phyloP scores from a whole-genome alignment of 2,888 invertebrate genomes.

The Rhodophaea formosa region DNA sequence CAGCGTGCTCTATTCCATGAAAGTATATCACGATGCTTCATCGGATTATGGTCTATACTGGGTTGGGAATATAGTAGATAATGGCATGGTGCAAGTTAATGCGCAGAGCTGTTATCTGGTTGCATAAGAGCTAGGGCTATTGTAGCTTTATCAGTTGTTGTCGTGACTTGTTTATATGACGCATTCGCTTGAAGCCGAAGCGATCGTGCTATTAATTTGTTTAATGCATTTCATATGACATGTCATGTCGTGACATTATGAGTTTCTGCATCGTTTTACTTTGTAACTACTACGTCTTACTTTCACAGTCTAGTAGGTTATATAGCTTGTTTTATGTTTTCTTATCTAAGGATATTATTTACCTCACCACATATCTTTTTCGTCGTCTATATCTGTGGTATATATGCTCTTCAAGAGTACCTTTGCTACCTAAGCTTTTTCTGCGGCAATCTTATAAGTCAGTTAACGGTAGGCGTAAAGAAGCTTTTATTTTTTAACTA shows the following conservation, averaged over 20 bases:
- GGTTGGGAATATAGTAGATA: slow-evolving; percentile 33
- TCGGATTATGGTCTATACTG: slow-evolving; percentile 39
- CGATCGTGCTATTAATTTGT: slow-evolving; percentile 22
- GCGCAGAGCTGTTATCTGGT: slow-evolving; percentile 63
- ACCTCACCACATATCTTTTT: too few species aligned
- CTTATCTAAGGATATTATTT: too few species aligned
- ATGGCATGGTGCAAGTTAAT: slow-evolving; percentile 41
- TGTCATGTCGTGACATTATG: not conserved
- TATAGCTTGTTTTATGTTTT: too few species aligned
- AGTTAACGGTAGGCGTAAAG: too few species aligned
- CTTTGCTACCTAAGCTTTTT: too few species aligned
- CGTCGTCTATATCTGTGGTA: too few species aligned
- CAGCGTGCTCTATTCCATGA: slow-evolving; percentile 37
- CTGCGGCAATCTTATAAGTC: too few species aligned
- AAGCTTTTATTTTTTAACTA: too few species aligned
- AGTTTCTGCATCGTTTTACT: not conserved
- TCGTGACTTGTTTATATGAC: slow-evolving; percentile 44
- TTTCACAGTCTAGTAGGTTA: not conserved
- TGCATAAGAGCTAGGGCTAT: slow-evolving; percentile 69
- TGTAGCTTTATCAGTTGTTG: slow-evolving; percentile 61
- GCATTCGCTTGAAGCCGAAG: slow-evolving; percentile 38
- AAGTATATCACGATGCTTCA: slow-evolving; percentile 31
- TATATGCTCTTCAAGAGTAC: too few species aligned
- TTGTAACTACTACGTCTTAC: not conserved
- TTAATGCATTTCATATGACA: slow-evolving; percentile 21